A percentile compares a stretch with the other conserved stretches of the same genome.
Conservation (phyloP, 2,797 vertebrate species). For the Xiphophorus birchmanni region DNA sequence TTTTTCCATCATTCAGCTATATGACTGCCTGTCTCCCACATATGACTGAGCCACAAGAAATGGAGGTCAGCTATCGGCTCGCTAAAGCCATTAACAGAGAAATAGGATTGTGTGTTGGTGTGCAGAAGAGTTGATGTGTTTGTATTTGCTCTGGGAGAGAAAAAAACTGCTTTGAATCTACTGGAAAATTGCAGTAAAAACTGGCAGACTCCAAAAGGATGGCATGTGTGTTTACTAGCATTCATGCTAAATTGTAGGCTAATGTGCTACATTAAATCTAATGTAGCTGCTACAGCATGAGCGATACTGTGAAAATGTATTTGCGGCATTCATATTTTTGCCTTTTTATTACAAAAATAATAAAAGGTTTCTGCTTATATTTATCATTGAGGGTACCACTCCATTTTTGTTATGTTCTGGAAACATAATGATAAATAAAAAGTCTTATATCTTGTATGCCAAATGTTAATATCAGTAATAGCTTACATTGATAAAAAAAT, state of each 20-base stretch:
- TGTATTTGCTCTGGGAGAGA: background rate
- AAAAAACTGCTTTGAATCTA: background rate
- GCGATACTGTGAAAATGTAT: background rate
- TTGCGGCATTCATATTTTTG: background rate
- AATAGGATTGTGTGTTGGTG: constrained; percentile 11
- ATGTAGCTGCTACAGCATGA: background rate
- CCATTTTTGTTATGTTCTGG: no score
- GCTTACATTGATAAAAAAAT: background rate
- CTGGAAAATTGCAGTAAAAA: background rate
- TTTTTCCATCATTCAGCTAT: background rate
- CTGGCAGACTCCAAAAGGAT: background rate
- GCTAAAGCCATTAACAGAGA: constrained; percentile 3
- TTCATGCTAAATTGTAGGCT: background rate
- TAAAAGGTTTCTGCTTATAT: background rate
- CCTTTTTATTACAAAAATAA: background rate
- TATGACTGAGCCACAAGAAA: background rate
- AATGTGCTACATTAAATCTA: background rate
- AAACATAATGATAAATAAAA: no score
- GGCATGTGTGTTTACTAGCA: background rate
- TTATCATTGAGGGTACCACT: no score
- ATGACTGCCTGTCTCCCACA: background rate
- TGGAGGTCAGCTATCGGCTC: background rate
- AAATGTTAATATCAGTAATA: background rate
- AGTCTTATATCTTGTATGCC: background rate
- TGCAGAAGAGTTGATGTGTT: background rate